phyloP scores from a whole-genome alignment of 92 coral and sea anemone species.

The Umimayanthus chanpuru region DNA sequence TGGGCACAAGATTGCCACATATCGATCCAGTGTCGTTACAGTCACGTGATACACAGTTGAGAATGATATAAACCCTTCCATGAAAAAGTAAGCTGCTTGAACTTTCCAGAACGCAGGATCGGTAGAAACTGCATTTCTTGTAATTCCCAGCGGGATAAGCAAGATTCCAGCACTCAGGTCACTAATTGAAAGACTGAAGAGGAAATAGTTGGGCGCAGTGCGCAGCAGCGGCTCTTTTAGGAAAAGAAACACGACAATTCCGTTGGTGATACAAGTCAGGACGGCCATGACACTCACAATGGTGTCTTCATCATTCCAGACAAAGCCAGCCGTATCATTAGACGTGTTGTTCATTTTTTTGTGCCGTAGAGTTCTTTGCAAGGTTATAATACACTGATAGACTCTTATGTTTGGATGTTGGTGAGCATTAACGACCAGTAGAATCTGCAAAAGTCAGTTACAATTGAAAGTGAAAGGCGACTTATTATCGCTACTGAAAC shows the following conservation, averaged over 20 bases:
- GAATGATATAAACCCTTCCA: slow-evolving; percentile 44
- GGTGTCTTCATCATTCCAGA: background rate
- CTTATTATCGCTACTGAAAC: too few species aligned
- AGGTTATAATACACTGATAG: too few species aligned
- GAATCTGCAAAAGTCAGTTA: too few species aligned
- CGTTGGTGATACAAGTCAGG: background rate
- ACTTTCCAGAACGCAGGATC: background rate
- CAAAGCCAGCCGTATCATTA: background rate
- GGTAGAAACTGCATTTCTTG: background rate
- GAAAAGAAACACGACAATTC: background rate
- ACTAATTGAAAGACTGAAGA: background rate
- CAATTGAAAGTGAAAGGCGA: too few species aligned
- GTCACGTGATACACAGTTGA: slow-evolving; percentile 69
- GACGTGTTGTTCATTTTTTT: background rate
- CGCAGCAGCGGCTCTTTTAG: background rate
- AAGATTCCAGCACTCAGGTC: background rate
- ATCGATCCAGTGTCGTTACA: slow-evolving; percentile 66
- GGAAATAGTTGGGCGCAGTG: background rate
- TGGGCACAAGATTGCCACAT: slow-evolving; percentile 67
- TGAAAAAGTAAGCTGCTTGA: background rate
- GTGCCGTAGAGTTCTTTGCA: background rate
- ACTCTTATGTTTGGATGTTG: too few species aligned
- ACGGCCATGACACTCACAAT: background rate
- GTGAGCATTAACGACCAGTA: too few species aligned
- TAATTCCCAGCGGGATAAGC: background rate